Evolutionary conservation across 2,888 invertebrate species (phyloP).

Genomic region (Trilocha varians): DNA sequence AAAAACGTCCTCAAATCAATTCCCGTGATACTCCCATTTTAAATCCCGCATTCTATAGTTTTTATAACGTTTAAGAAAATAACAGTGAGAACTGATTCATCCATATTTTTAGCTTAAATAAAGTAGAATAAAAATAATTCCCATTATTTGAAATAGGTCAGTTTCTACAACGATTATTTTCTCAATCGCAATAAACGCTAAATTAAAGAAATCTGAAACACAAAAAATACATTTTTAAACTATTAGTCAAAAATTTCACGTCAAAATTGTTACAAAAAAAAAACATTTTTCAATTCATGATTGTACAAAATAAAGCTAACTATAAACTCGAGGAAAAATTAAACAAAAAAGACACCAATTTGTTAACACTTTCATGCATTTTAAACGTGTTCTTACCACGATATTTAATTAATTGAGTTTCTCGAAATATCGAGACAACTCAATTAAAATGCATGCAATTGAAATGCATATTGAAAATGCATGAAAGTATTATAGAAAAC

Average conservation of each 20-base stretch:
- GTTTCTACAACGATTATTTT: neutral
- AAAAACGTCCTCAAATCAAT: neutral
- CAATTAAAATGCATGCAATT: no score
- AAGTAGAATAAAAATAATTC: neutral
- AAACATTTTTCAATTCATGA: constrained; percentile 1
- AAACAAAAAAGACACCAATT: no score
- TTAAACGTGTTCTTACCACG: no score
- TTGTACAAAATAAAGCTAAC: no score
- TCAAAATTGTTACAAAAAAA: constrained; percentile 10
- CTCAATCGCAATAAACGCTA: neutral
- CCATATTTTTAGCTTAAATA: no score
- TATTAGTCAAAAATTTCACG: constrained; percentile 9
- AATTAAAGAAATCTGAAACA: constrained; percentile 24
- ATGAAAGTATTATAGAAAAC: no score
- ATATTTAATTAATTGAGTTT: no score
- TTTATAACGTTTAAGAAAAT: neutral
- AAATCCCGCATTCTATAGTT: neutral
- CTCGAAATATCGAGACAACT: no score
- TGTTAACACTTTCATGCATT: no score
- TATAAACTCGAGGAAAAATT: no score
- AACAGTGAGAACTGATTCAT: neutral
- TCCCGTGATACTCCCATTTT: neutral
- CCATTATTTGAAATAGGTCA: neutral
- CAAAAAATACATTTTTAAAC: constrained; percentile 12
- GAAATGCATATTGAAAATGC: no score